Evolutionary conservation across 53 echinoderm and acorn worm species (phyloP).

Genomic region (Holothuria leucospilota): DNA sequence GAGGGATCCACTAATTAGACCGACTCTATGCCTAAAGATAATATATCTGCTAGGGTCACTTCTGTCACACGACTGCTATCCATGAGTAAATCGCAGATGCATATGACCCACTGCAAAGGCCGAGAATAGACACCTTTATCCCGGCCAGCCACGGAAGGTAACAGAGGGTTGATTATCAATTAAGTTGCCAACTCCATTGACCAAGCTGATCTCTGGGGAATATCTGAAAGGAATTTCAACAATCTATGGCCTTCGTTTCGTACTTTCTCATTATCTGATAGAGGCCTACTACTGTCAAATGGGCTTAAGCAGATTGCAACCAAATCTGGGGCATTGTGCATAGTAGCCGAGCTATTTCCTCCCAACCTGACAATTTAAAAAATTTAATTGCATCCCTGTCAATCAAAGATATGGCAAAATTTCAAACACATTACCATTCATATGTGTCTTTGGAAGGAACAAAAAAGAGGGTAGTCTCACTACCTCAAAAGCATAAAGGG

Average conservation of each 20-base stretch:
- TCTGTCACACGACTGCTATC: neutral
- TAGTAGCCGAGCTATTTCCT: too few relatives aligned
- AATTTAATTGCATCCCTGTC: too few relatives aligned
- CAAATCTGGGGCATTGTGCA: too few relatives aligned
- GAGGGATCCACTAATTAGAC: neutral
- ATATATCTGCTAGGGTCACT: neutral
- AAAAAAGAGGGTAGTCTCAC: too few relatives aligned
- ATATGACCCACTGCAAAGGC: too few relatives aligned
- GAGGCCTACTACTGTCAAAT: slow-evolving; percentile 30
- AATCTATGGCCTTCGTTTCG: neutral
- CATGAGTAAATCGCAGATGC: too few relatives aligned
- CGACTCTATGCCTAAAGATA: neutral
- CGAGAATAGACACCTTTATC: too few relatives aligned
- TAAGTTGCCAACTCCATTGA: neutral
- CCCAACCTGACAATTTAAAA: too few relatives aligned
- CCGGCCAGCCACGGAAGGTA: neutral
- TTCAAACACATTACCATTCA: too few relatives aligned
- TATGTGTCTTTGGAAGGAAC: too few relatives aligned
- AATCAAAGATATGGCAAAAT: too few relatives aligned
- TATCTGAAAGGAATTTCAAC: slow-evolving; percentile 4
- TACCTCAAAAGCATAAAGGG: too few relatives aligned
- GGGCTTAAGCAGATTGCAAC: neutral
- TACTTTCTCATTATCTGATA: slow-evolving; percentile 13
- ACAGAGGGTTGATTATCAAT: neutral
- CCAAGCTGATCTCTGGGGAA: neutral